Base-by-base conservation (phyloP, 2,888 invertebrate species). In the Girardia tigrina region DNA sequence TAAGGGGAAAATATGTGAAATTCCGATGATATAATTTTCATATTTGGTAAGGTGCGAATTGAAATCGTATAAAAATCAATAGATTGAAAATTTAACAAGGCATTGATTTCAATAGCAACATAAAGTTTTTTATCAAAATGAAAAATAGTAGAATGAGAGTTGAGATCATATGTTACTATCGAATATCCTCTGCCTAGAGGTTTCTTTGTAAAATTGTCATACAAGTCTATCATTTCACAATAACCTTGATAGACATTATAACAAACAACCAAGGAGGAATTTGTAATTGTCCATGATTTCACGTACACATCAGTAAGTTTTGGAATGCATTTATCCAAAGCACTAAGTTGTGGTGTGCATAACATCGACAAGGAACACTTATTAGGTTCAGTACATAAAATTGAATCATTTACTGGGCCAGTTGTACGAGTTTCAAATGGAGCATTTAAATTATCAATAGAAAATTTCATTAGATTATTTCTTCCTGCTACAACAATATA, bases 61-160 rank as follows among this genome's bases (percentile, higher is more conserved):
- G 56, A 56, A 4, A 56, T 56, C 4, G 56, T 56, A 56, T 56
- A 20, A n/a, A 56, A 56, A n/a, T 56, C 56, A n/a, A 56, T n/a
- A 12, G 4, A 4, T 16, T n/a, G 56, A 56, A 12, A 56, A 56
- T 56, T 56, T 56, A n/a, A 56, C 2, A 2, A 23, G n/a, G 56
- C 2, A 56, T 56, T 12, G n/a, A 56, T n/a, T 56, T 56, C 56
- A 56, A 12, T 56, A 20, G 56, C 56, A 56, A 56, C 4, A 16
- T 8, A 56, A 56, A 56, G 56, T 56, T n/a, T 56, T 6, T 56
- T n/a, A 20, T n/a, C 20, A 56, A 56, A n/a, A 56, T 56, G n/a
- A n/a, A 56, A 56, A 56, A 56, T 56, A 56, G 56, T 56, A n/a
- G 56, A 56, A 56, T 56, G 56, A 56, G n/a, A 56, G n/a, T 56